These are phyloP conservation scores for Siphlonurus alternatus DNA, from an alignment of 2,888 invertebrate genomes.

Conservation along the genomic window DNA sequence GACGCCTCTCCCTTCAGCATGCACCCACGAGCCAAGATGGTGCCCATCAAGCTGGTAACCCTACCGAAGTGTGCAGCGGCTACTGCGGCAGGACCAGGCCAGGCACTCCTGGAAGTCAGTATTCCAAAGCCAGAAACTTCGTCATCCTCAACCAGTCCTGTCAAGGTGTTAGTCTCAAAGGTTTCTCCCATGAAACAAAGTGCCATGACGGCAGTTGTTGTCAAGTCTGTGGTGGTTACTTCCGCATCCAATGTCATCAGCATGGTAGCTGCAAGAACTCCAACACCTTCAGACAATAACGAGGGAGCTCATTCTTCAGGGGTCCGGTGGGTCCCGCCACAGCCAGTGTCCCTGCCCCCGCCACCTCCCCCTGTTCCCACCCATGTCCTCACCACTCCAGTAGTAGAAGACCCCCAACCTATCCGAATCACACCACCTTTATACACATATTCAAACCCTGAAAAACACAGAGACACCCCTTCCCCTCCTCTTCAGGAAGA, in stretches of 20 bases:
- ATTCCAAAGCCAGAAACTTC: conserved; percentile 10
- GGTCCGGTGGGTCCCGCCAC: conserved; percentile 6
- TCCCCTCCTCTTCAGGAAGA: conserved; percentile 9
- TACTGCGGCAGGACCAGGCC: conserved; percentile 6
- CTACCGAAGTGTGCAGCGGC: conserved; percentile 18
- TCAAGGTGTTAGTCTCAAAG: conserved; percentile 20
- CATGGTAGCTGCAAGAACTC: conserved; percentile 6
- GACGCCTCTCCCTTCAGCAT: conserved; percentile 7
- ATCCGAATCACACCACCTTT: conserved; percentile 54
- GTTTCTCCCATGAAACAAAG: conserved; percentile 13
- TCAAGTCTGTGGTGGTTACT: conserved; percentile 10
- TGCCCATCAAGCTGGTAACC: conserved; percentile 23
- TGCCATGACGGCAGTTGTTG: conserved; percentile 11
- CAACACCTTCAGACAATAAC: neutral
- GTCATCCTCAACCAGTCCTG: conserved; percentile 15
- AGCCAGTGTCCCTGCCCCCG: conserved; percentile 1
- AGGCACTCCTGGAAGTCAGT: conserved; percentile 8
- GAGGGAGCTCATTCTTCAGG: conserved; percentile 8
- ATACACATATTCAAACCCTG: conserved; percentile 61
- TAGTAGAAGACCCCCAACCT: conserved; percentile 38
- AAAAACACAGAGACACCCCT: conserved; percentile 37
- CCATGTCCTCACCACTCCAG: conserved; percentile 7
- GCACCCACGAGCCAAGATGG: conserved; percentile 20
- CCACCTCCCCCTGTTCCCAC: conserved; percentile 6
- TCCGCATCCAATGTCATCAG: conserved; percentile 8